phyloP scores from a whole-genome alignment of 2,797 vertebrate genomes.

The Cyprinodon diabolis region DNA sequence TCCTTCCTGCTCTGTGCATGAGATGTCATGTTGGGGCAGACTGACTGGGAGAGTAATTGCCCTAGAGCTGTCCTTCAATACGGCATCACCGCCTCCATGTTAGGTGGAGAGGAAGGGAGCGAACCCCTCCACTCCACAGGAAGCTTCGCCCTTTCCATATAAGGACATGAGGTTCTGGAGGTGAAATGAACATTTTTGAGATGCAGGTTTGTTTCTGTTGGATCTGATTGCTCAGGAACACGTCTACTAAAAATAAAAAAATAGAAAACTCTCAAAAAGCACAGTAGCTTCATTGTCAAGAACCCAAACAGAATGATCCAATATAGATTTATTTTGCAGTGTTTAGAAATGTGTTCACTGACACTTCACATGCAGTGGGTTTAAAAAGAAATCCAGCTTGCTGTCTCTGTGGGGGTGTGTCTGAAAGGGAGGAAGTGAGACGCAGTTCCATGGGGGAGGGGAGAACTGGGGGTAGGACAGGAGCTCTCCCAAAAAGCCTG shows the following conservation, averaged over 20 bases:
- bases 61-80: conserved; percentile 65
- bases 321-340: conserved; percentile 16
- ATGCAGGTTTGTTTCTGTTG: conserved; percentile 10
- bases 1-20: conserved; percentile 32
- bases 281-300: conserved; percentile 13
- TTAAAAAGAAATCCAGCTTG: conserved; percentile 42
- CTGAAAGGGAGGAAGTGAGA: conserved; percentile 75
- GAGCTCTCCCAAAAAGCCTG: conserved; percentile 65
- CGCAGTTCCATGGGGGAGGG: conserved; percentile 73
- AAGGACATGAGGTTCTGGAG: conserved; percentile 14
- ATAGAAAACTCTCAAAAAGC: conserved; percentile 35
- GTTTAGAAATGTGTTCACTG: conserved; percentile 31
- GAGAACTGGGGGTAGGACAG: conserved; percentile 62
- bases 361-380: conserved; percentile 33
- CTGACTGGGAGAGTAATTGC: conserved; percentile 61
- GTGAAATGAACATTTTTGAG: conserved; percentile 14
- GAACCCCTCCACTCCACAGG: conserved; percentile 52
- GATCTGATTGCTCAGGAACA: neutral
- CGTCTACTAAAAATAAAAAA: neutral
- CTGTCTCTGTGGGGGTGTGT: conserved; percentile 70
- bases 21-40: conserved; percentile 56
- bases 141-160: conserved; percentile 57
- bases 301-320: conserved; percentile 14
- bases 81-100: conserved; percentile 51
- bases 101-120: conserved; percentile 19